phyloP scores from a whole-genome alignment of 1,140 invertebrate genomes.

The Neoseiulus cucumeris region DNA sequence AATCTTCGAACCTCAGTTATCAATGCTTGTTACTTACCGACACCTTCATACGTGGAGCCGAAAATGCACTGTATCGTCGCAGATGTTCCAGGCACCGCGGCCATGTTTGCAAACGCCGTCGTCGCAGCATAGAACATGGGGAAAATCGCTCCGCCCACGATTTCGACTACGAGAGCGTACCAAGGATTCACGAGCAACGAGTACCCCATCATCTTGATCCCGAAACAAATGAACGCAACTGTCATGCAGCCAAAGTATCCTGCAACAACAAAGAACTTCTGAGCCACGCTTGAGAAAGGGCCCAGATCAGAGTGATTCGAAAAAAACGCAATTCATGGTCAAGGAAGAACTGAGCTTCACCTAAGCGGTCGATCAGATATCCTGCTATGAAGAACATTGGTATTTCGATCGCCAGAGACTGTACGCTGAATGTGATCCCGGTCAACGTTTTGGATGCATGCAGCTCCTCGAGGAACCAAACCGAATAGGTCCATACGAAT shows the following conservation, averaged over 20 bases:
- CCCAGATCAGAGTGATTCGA: no score
- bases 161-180: background rate
- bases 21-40: background rate
- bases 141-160: background rate
- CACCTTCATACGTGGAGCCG: background rate
- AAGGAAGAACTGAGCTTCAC: slow-evolving; percentile 31
- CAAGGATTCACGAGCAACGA: background rate
- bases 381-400: slow-evolving; percentile 72
- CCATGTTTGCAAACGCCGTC: background rate
- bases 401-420: slow-evolving; percentile 65
- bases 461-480: slow-evolving; percentile 24
- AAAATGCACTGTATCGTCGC: slow-evolving; percentile 1
- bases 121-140: background rate
- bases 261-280: no score
- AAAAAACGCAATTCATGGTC: no score
- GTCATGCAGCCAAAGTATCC: slow-evolving; percentile 5
- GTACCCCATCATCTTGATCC: background rate
- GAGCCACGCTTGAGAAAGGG: no score
- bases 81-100: background rate
- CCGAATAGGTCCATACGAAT: slow-evolving; percentile 64
- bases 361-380: slow-evolving; percentile 52
- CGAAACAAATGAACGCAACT: background rate
- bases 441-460: slow-evolving; percentile 42
- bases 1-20: background rate
- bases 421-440: slow-evolving; percentile 50